phyloP scores from a whole-genome alignment of 23 tunicate species.

The Halocynthia roretzi region DNA sequence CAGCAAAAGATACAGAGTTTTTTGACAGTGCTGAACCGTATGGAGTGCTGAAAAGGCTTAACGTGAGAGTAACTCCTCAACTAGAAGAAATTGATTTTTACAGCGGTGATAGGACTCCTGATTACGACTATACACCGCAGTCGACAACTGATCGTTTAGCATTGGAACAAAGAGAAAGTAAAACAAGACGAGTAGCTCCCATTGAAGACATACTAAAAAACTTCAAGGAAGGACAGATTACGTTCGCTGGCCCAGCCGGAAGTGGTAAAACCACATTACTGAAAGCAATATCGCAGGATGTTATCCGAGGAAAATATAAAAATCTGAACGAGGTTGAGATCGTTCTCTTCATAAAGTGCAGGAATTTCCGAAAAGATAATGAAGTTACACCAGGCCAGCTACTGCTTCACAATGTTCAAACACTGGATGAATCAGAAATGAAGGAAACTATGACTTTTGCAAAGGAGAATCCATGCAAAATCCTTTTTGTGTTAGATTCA shows the following conservation, averaged over 20 bases:
- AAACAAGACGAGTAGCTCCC: not conserved
- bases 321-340: not conserved
- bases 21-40: constrained; percentile 6
- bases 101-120: not conserved
- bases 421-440: too few relatives aligned
- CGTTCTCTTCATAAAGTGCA: not conserved
- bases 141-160: not conserved
- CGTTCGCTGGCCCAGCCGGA: constrained; percentile 8
- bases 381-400: not conserved
- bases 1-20: not conserved
- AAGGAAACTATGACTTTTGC: not conserved
- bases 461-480: not conserved
- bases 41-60: not conserved
- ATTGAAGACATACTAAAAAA: not conserved
- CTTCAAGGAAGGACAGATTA: not conserved
- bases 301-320: not conserved
- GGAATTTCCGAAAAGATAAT: not conserved
- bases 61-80: not conserved
- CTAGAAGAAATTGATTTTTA: constrained; percentile 1
- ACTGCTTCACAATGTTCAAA: not conserved
- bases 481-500: not conserved
- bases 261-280: constrained; percentile 7
- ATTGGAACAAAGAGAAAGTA: not conserved
- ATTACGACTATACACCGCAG: not conserved
- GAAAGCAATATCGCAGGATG: not conserved